Evolutionary conservation across 2,113 vertebrate species (phyloP).

Genomic region (Hucho hucho): DNA sequence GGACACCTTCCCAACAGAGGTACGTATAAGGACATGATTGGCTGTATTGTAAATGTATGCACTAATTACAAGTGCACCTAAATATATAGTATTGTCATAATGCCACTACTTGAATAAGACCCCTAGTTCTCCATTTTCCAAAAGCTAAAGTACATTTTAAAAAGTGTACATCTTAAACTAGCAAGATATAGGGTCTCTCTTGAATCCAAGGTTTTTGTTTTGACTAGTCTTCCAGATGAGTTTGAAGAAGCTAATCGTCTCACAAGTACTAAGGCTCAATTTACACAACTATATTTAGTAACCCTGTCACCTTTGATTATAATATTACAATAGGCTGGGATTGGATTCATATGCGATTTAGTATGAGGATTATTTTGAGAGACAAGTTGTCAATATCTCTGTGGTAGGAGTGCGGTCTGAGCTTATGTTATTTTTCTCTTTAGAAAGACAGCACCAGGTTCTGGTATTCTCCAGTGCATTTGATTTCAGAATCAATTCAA

Average conservation of each 20-base stretch:
- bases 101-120: no score
- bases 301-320: slow-evolving; percentile 32
- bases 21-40: not conserved
- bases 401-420: not conserved
- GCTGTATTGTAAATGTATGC: not conserved
- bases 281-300: slow-evolving; percentile 48
- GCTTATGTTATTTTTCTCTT: not conserved
- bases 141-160: no score
- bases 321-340: slow-evolving; percentile 44
- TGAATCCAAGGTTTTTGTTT: not conserved
- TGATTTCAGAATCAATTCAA: not conserved
- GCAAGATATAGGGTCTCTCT: not conserved
- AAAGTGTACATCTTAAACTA: no score
- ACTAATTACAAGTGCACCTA: not conserved
- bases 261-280: slow-evolving; percentile 15
- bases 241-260: no score
- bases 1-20: not conserved
- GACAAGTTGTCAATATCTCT: slow-evolving; percentile 28
- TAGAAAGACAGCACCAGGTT: slow-evolving; percentile 1
- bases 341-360: slow-evolving; percentile 43
- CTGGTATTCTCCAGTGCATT: not conserved
- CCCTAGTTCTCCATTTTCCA: no score
- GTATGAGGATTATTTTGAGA: slow-evolving; percentile 57
- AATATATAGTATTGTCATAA: not conserved
- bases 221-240: not conserved